Evolutionary conservation across 2,888 invertebrate species (phyloP), one percentile per base, ranked within the genome.

Genomic region (Lobophora halterata): DNA sequence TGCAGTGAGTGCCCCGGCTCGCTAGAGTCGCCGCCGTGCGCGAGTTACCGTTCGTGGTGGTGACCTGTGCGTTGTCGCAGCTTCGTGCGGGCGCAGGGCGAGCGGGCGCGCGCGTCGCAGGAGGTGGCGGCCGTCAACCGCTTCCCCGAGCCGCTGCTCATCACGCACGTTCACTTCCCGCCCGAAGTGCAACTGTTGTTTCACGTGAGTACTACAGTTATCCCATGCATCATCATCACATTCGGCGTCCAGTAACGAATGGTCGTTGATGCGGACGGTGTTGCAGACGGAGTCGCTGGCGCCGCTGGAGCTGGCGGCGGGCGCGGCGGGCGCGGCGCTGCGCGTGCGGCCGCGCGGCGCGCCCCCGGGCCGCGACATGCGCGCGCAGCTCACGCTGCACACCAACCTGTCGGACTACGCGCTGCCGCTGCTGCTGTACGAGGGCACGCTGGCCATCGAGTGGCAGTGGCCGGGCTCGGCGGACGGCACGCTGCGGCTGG

Each of bases 401-500:
- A 90, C 89, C 51, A 89, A 90, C 71, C 65, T 89, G 29, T 76
- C 75, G 0, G 65, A 63, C 24, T 88, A 89, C 64, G 51, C 67
- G 52, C 56, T 89, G 62, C 87, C 88, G 28, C 53, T 90, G 52
- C 61, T 76, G 16, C 70, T 86, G 3, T 88, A 88, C 72, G 71
- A 68, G 46, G 90, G 89, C 0, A 54, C 58, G 0, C 59, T 90
- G 12, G 59, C 67, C 9, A 41, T 78, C 3, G 80, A 78, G 55
- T 86, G 75, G 79, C 73, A 77, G 42, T 79, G 81, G 83, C 63
- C 69, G 14, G 47, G 53, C 50, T 61, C 61, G 0, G 18, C 5
- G 30, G 64, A 60, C 53, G 69, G 67, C 42, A 27, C 49, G 54
- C 59, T 93, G 66, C 89, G 91, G 63, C 88, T 93, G 65, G 93